Conservation (phyloP, 30 jellyfish, hydroid and myxozoan species). For the Haliclystus octoradiatus region DNA sequence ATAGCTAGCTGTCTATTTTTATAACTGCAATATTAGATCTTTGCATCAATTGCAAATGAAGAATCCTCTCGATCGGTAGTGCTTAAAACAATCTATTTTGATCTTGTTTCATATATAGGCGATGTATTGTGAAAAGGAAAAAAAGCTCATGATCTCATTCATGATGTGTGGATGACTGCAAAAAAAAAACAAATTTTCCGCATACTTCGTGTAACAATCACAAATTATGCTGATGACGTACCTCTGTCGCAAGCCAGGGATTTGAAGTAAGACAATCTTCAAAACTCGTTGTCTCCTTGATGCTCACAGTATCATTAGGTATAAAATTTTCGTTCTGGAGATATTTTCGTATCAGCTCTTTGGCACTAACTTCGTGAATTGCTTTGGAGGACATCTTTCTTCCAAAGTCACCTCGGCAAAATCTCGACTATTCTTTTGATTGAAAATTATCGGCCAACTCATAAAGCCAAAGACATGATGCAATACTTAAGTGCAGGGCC, state of each 20-base stretch:
- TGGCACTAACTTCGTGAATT: constrained; percentile 82
- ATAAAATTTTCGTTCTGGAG: constrained; percentile 16
- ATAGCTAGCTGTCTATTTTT: too few relatives aligned
- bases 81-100: too few relatives aligned
- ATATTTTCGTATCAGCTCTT: constrained; percentile 26
- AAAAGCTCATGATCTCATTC: neutral
- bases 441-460: too few relatives aligned
- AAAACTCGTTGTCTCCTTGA: constrained; percentile 6
- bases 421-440: too few relatives aligned
- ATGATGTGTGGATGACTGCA: neutral
- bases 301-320: constrained; percentile 12
- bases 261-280: constrained; percentile 3
- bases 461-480: too few relatives aligned
- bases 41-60: too few relatives aligned
- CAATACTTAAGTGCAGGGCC: too few relatives aligned
- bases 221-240: constrained; percentile 5
- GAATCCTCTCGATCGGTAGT: too few relatives aligned
- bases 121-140: neutral
- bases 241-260: constrained; percentile 48
- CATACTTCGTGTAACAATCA: neutral
- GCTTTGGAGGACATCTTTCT: constrained; percentile 76
- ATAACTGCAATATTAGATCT: too few relatives aligned
- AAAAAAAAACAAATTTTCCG: neutral
- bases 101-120: too few relatives aligned
- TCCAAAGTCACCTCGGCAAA: neutral